phyloP scores from a whole-genome alignment of 2,888 invertebrate species.

The Epinotia bilunana region DNA sequence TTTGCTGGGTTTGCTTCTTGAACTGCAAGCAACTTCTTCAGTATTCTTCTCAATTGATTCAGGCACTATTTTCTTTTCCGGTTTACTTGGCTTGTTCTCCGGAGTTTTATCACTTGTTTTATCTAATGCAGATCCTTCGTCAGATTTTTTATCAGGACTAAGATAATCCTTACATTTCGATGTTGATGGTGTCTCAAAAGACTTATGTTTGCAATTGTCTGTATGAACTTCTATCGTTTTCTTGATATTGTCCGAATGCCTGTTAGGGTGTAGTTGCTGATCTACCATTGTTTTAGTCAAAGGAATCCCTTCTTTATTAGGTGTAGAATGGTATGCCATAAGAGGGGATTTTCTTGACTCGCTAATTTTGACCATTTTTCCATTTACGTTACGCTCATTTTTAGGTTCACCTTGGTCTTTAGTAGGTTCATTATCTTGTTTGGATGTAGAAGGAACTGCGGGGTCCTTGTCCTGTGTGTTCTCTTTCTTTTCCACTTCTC shows the following conservation, averaged over 20 bases:
- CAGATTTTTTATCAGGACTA: slow-evolving; percentile 37
- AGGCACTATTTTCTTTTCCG: slow-evolving; percentile 5
- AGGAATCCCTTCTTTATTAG: slow-evolving; percentile 78
- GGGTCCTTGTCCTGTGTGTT: slow-evolving; percentile 57
- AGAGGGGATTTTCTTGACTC: slow-evolving; percentile 77
- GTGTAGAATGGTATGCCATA: slow-evolving; percentile 78
- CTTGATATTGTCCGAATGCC: slow-evolving; percentile 76
- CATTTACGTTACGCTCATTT: slow-evolving; percentile 69
- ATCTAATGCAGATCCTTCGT: slow-evolving; percentile 6
- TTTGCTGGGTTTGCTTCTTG: not conserved
- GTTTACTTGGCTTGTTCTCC: slow-evolving; percentile 5
- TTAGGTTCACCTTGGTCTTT: slow-evolving; percentile 62
- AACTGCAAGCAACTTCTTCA: slow-evolving; percentile 1
- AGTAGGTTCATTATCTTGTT: slow-evolving; percentile 56
- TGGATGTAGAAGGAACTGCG: slow-evolving; percentile 51
- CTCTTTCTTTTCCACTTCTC: slow-evolving; percentile 60
- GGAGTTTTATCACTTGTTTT: slow-evolving; percentile 18
- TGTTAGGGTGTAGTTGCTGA: slow-evolving; percentile 73
- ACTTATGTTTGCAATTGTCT: slow-evolving; percentile 65
- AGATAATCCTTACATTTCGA: slow-evolving; percentile 46
- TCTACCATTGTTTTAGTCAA: slow-evolving; percentile 80
- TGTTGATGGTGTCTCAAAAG: slow-evolving; percentile 54
- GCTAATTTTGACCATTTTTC: slow-evolving; percentile 73
- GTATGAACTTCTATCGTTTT: slow-evolving; percentile 80
- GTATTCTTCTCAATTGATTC: slow-evolving; percentile 23